Percentiles rank a stretch among this genome's conserved stretches.
phyloP scores from a whole-genome alignment of 2,113 vertebrate genomes.

The Cettia cetti region DNA sequence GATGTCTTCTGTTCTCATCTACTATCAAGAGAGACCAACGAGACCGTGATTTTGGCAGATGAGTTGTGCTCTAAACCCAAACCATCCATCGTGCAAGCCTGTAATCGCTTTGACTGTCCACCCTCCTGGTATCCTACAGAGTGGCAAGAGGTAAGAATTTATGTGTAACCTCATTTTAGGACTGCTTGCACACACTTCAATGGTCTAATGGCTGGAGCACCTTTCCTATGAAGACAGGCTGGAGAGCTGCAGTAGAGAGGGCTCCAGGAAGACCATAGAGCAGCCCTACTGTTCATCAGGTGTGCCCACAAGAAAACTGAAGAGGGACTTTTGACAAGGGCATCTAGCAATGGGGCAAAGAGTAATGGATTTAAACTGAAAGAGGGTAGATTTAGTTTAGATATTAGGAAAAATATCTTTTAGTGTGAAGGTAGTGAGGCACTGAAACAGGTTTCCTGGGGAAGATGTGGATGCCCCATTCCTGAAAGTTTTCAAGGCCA shows the following conservation, averaged over 20 bases:
- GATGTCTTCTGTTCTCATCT: constrained; percentile 83
- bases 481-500: background rate
- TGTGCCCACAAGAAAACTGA: background rate
- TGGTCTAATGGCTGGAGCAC: background rate
- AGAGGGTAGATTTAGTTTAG: background rate
- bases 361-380: background rate
- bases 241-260: background rate
- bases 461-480: background rate
- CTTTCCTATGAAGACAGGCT: background rate
- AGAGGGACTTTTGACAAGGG: background rate
- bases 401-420: background rate
- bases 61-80: constrained; percentile 83
- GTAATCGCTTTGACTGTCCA: constrained; percentile 94
- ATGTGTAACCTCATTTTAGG: background rate
- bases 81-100: constrained; percentile 85
- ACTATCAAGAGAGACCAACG: constrained; percentile 79
- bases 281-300: background rate
- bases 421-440: too few species aligned
- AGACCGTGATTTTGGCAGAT: constrained; percentile 77
- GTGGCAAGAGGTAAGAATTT: constrained; percentile 85
- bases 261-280: background rate
- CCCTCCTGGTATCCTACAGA: constrained; percentile 84
- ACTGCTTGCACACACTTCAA: background rate
- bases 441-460: fast-evolving
- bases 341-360: background rate